Evolutionary conservation across 2,113 vertebrate species (phyloP).

Genomic region (Chloropsis hardwickii): DNA sequence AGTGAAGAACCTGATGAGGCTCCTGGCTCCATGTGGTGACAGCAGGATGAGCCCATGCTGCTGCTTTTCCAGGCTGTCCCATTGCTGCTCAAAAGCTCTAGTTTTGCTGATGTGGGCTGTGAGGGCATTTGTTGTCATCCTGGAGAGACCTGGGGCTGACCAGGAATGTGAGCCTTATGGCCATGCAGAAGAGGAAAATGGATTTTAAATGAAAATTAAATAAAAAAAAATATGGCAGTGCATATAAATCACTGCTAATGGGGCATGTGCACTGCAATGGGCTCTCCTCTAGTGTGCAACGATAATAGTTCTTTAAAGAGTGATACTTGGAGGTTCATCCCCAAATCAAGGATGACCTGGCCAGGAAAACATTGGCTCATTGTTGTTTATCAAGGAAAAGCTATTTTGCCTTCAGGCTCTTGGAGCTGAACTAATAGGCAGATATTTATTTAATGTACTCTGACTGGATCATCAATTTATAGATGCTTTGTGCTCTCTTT

Average conservation of each 20-base stretch:
- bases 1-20: background rate
- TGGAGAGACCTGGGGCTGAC: background rate
- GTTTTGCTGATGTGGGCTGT: background rate
- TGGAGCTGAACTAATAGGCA: background rate
- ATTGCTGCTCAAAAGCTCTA: background rate
- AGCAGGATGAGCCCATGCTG: background rate
- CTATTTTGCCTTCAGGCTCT: background rate
- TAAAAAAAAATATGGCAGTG: background rate
- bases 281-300: background rate
- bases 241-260: slow-evolving; percentile 5
- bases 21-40: background rate
- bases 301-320: background rate
- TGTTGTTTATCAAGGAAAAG: background rate
- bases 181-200: background rate
- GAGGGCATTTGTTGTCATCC: background rate
- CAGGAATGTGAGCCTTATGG: background rate
- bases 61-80: background rate
- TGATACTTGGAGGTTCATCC: background rate
- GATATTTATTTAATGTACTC: background rate
- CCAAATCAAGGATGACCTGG: background rate
- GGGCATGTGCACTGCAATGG: background rate
- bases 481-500: background rate
- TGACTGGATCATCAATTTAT: background rate
- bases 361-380: background rate
- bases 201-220: background rate